These are phyloP conservation scores for Diadegma fenestrale DNA, from an alignment of 2,888 invertebrate species.

Conservation along the genomic window DNA sequence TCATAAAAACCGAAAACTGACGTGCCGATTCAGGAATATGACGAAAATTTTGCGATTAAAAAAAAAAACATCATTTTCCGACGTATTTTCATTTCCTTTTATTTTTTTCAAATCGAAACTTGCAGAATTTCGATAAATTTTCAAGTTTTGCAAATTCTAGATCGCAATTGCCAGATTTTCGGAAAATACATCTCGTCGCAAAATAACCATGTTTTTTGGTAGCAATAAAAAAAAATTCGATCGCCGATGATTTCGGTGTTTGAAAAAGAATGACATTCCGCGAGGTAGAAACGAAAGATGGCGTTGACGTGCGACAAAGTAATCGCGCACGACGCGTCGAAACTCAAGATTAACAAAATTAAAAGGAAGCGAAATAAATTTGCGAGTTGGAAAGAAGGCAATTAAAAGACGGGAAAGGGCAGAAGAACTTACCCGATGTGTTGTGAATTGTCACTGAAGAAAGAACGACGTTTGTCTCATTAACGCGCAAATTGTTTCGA, in stretches of 20 bases:
- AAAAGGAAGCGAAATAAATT: neutral
- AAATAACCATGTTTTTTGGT: neutral
- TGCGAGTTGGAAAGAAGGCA: neutral
- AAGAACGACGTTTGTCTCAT: constrained; percentile 26
- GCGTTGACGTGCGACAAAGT: constrained; percentile 15
- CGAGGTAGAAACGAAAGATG: constrained; percentile 8
- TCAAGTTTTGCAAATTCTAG: neutral
- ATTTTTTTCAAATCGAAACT: neutral
- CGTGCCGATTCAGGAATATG: neutral
- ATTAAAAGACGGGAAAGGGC: neutral
- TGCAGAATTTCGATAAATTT: neutral
- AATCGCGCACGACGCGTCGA: constrained; percentile 2
- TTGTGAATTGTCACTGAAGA: constrained; percentile 20
- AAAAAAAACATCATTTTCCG: neutral
- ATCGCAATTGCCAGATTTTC: neutral
- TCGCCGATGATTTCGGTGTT: neutral
- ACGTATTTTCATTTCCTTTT: neutral
- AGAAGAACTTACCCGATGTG: constrained; percentile 48
- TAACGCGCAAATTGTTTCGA: constrained; percentile 9
- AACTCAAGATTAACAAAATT: neutral
- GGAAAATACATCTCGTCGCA: neutral
- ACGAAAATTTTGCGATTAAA: neutral
- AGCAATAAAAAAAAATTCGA: neutral
- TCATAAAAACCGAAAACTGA: neutral
- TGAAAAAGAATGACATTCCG: constrained; percentile 8